Base-by-base conservation (phyloP, 2,797 vertebrate genomes). In the Lacerta agilis region DNA sequence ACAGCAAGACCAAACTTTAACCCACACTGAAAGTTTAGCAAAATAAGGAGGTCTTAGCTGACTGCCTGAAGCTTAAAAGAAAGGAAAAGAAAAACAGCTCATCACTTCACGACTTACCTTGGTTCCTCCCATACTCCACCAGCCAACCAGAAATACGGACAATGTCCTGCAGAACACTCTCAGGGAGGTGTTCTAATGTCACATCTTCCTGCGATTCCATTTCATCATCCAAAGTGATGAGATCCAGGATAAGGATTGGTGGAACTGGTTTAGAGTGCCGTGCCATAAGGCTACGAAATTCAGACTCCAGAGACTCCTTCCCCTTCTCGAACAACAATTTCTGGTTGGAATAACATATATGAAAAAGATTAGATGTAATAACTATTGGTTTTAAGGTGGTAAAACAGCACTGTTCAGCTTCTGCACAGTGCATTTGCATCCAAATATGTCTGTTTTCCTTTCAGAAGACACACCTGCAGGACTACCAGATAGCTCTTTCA, bases 251-350 rank as follows among this genome's bases (percentile, higher is more conserved):
- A 89, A 99, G 98, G 91, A 99, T 97, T 2, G 99, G 98, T 0
- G 98, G 98, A 3, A 99, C 98, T 0, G 98, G 97, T 88, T 99
- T 99, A 36, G 98, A 99, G 96, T 99, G 98, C 71, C 98, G 97
- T 0, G 98, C 98, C 97, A 99, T 96, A 78, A 99, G 96, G 93
- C 97, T 97, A 79, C 98, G 98, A 92, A 99, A 99, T 96, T 99
- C 99, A 0, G 97, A 98, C 83, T 99, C 99, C 95, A 99, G 95
- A 0, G 98, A 98, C 91, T 99, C 99, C 88, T 99, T 99, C 1
- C 99, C 99, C 78, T 97, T 97, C 94, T 99, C 99, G 83, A 99
- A 99, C 8, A 99, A 97, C 0, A 98, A 98, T 98, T 99, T 99
- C 99, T 99, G 95, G 33, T 77, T 66, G 85, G 36, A 71, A 2